These are phyloP conservation scores for Dasypolia templi DNA, from an alignment of 2,888 invertebrate species.

Conservation along the genomic window DNA sequence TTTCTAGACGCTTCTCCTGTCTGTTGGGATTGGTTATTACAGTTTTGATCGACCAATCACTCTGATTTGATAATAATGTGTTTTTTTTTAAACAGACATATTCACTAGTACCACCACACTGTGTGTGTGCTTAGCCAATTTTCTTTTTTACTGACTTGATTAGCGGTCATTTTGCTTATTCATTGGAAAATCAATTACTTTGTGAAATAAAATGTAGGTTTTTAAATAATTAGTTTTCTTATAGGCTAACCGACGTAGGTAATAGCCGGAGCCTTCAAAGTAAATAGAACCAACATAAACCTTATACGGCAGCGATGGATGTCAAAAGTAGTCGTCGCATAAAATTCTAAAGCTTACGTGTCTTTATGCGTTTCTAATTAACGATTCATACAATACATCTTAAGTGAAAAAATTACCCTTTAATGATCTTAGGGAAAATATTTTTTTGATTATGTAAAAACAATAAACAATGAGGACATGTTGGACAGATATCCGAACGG, in stretches of 20 bases:
- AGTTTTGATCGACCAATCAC: constrained; percentile 23
- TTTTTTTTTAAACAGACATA: not conserved
- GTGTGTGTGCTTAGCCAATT: not conserved
- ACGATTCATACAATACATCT: not conserved
- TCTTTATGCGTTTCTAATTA: not conserved
- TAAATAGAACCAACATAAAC: not conserved
- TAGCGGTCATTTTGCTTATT: constrained; percentile 1
- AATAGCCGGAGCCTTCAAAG: not conserved
- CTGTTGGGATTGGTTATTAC: constrained; percentile 18
- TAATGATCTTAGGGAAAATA: accelerated
- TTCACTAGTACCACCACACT: not conserved
- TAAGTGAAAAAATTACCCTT: not conserved
- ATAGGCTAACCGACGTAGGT: not conserved
- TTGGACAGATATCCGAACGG: not conserved
- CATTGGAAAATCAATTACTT: not conserved
- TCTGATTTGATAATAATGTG: constrained; percentile 1
- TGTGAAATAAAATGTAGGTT: not conserved
- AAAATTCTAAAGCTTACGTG: too few species aligned
- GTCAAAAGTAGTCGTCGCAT: not conserved
- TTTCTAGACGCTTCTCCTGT: not conserved
- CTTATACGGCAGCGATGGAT: not conserved
- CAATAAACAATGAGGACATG: not conserved
- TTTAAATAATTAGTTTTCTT: not conserved
- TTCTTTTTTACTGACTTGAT: not conserved
- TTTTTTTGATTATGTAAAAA: too few species aligned